Base-by-base conservation (phyloP, 2,113 vertebrate genomes). In the Dipodomys merriami region DNA sequence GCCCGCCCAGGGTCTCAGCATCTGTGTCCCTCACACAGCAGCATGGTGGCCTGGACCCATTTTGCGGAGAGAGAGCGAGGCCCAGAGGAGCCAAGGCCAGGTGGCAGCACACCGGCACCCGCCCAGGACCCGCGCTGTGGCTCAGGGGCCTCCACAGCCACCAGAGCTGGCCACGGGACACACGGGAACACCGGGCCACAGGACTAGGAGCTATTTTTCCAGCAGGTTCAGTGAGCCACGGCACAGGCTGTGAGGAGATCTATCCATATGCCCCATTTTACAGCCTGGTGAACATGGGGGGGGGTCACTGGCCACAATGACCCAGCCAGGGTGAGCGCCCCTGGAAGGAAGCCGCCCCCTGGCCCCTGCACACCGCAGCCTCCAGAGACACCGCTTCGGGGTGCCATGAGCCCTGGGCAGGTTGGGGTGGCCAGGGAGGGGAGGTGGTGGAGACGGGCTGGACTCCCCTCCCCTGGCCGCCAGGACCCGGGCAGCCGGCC, bases 141-240 rank as follows among this genome's bases (percentile, higher is more conserved):
- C 60, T 62, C 16, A 22, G 15, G 20, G 16, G 20, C 62, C 62
- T 23, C 62, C 62, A 4, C 20, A 1, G 19, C 62, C 62, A 62
- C 62, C 62, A 64, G 20, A 25, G 62, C 19, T 25, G 62, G 20
- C 23, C 7, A 9, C 62, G 33, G 60, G 79, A 65, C 20, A 65
- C 6, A 20, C 1, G 13, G n/a, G 15, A 23, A 12, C 49, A 49
- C 49, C 2, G 4, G 33, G 5, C 39, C 19, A 19, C 1, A 7
- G 71, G 53, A n/a, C 4, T 23, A 69, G 33, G 49, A 69, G 2
- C 22, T 33, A 3, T 44, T 18, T 53, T 81, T 44, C 33, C 27
- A 27, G 67, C 30, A 62, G n/a, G 60, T 12, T 62, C 60, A 3
- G 0, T 0, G 1, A 64, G 60, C 46, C 16, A 6, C 65, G 19